Percentiles rank a stretch among this genome's conserved stretches.
These are phyloP conservation scores for Dipodomys ordii DNA, from an alignment of 2,113 vertebrate genomes.

Conservation along the genomic window DNA sequence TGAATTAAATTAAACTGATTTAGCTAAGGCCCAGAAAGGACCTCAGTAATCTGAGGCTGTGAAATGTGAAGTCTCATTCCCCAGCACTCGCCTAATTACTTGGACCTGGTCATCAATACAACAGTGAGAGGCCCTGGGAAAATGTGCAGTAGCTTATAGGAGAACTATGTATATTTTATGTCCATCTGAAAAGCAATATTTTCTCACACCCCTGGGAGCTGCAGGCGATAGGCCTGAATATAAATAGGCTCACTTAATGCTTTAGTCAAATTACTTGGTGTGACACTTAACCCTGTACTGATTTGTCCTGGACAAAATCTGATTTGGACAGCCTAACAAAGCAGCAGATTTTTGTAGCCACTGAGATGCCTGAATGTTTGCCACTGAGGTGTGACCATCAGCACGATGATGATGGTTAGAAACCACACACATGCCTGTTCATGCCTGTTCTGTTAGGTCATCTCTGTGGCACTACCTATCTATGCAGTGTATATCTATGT, in stretches of 20 bases:
- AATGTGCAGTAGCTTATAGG: slow-evolving; percentile 62
- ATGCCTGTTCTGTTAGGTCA: not conserved
- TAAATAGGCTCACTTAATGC: slow-evolving; percentile 60
- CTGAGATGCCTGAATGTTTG: not conserved
- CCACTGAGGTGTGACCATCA: not conserved
- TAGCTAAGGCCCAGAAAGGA: slow-evolving; percentile 31
- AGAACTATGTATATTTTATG: slow-evolving; percentile 78
- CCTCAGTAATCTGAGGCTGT: slow-evolving; percentile 40
- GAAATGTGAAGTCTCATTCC: slow-evolving; percentile 60
- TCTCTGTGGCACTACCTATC: not conserved
- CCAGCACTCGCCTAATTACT: slow-evolving; percentile 60
- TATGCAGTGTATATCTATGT: not conserved
- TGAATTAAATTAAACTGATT: slow-evolving; percentile 48
- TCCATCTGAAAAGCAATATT: slow-evolving; percentile 74
- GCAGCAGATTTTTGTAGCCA: not conserved
- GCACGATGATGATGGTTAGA: not conserved
- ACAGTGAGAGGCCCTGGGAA: slow-evolving; percentile 14
- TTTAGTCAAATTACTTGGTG: slow-evolving; percentile 61
- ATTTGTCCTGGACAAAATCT: slow-evolving; percentile 14
- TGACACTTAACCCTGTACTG: not conserved
- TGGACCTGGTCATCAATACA: slow-evolving; percentile 58
- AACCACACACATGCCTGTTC: fast-evolving
- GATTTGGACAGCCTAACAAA: not conserved
- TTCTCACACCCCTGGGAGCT: slow-evolving; percentile 70
- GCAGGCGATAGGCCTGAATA: slow-evolving; percentile 64